phyloP scores from a whole-genome alignment of 2,113 vertebrate species.

The Notothenia coriiceps region DNA sequence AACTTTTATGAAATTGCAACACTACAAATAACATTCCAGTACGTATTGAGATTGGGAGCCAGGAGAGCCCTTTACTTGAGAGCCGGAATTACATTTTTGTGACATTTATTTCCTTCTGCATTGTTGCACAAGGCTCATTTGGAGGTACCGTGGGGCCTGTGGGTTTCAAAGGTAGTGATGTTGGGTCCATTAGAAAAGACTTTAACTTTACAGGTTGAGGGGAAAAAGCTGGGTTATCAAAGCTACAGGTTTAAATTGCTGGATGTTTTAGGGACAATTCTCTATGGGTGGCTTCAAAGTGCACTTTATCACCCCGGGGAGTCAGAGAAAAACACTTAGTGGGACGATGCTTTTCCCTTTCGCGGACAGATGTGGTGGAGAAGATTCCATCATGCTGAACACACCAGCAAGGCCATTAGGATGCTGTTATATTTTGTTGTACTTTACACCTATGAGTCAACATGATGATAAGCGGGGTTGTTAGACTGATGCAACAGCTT shows the following conservation, averaged over 20 bases:
- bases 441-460: conserved; percentile 40
- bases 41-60: conserved; percentile 64
- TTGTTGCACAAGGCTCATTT: conserved; percentile 72
- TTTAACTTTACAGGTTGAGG: conserved; percentile 70
- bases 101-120: conserved; percentile 80
- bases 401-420: conserved; percentile 31
- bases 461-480: conserved; percentile 18
- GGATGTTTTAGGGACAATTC: conserved; percentile 68
- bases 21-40: conserved; percentile 61
- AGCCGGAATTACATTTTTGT: conserved; percentile 79
- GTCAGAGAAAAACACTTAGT: conserved; percentile 72
- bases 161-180: conserved; percentile 68
- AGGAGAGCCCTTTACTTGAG: conserved; percentile 78
- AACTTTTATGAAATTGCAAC: conserved; percentile 57
- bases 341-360: conserved; percentile 57
- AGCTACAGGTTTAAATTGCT: conserved; percentile 72
- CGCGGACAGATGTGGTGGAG: conserved; percentile 38
- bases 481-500: conserved; percentile 4
- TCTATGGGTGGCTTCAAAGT: conserved; percentile 69
- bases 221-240: conserved; percentile 64
- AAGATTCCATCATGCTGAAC: conserved; percentile 59
- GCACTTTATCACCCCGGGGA: conserved; percentile 74
- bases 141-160: conserved; percentile 78
- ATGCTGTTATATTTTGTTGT: conserved; percentile 27
- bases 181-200: conserved; percentile 80